Conservation (phyloP, 1,140 invertebrate genomes). For the Alviniconcha marisindica region DNA sequence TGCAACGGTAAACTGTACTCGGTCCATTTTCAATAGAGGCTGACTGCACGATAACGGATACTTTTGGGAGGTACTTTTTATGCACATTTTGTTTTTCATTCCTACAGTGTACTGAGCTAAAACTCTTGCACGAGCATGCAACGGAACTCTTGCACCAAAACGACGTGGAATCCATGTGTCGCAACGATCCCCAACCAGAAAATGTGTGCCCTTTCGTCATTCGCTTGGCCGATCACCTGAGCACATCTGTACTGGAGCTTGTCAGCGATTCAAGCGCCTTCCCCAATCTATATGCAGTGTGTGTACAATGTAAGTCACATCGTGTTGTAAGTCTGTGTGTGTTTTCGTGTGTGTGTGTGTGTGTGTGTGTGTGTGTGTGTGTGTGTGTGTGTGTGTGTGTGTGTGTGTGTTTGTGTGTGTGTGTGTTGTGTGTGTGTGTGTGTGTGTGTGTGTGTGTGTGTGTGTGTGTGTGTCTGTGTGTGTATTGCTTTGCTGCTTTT, state of each 20-base stretch:
- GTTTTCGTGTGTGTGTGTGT: background rate
- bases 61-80: too few relatives aligned
- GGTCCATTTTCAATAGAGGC: too few relatives aligned
- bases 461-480: slow-evolving; percentile 8
- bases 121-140: background rate
- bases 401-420: slow-evolving; percentile 24
- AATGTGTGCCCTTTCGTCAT: slow-evolving; percentile 14
- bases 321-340: too few relatives aligned
- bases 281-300: background rate
- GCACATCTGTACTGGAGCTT: background rate
- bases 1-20: too few relatives aligned
- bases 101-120: slow-evolving; percentile 9
- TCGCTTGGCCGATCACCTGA: background rate
- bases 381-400: background rate
- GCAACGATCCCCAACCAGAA: background rate
- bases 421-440: slow-evolving; percentile 13
- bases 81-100: background rate
- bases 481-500: background rate
- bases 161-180: background rate
- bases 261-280: background rate
- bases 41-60: too few relatives aligned
- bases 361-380: background rate
- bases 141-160: background rate
- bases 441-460: slow-evolving; percentile 8
- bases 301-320: background rate